phyloP scores from a whole-genome alignment of 2,113 vertebrate species.

The Solenodon paradoxus region DNA sequence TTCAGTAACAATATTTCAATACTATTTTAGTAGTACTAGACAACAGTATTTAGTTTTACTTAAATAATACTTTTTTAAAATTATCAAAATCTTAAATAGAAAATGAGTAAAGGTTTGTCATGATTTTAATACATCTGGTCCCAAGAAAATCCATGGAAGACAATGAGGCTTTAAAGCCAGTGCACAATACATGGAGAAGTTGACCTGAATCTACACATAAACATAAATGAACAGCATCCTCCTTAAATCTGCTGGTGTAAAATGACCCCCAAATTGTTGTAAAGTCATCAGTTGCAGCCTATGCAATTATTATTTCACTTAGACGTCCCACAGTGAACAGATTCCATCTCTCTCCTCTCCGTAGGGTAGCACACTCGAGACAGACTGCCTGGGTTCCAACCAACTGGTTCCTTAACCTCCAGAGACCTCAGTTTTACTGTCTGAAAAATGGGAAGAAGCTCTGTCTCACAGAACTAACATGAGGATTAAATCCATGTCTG shows the following conservation, averaged over 20 bases:
- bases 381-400: too few species aligned
- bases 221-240: not conserved
- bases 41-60: not conserved
- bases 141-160: not conserved
- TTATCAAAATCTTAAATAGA: not conserved
- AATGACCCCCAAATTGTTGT: not conserved
- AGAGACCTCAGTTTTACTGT: not conserved
- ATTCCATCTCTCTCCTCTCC: not conserved
- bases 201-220: not conserved
- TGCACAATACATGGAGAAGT: not conserved
- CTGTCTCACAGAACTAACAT: not conserved
- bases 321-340: not conserved
- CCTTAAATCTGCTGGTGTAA: not conserved
- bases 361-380: not conserved
- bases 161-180: not conserved
- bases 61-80: not conserved
- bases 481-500: not conserved
- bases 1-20: not conserved
- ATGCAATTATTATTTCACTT: too few species aligned
- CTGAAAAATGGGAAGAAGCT: not conserved
- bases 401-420: not conserved
- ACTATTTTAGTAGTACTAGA: not conserved
- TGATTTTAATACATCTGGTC: not conserved
- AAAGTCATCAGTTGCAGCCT: not conserved
- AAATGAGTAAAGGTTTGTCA: not conserved